phyloP scores from a whole-genome alignment of 2,888 invertebrate genomes.

The Drosophila aldrichi region DNA sequence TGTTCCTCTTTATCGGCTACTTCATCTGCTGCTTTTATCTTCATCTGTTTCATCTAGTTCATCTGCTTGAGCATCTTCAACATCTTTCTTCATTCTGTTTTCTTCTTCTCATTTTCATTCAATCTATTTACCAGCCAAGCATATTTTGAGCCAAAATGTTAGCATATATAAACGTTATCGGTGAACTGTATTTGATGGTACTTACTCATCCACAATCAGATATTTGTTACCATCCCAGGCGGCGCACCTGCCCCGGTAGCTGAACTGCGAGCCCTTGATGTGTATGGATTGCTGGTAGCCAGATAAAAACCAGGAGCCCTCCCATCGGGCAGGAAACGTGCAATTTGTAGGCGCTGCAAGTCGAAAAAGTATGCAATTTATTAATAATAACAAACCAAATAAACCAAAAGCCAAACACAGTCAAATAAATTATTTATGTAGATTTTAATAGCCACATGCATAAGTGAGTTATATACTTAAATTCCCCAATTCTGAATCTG shows the following conservation, averaged over 20 bases:
- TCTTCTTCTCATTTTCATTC: constrained; percentile 16
- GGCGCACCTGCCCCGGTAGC: constrained; percentile 94
- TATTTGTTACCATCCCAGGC: constrained; percentile 95
- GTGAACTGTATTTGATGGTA: constrained; percentile 77
- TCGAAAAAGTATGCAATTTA: constrained; percentile 16
- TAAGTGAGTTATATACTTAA: constrained; percentile 53
- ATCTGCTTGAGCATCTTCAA: constrained; percentile 24
- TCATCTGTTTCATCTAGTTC: constrained; percentile 9
- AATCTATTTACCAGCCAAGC: constrained; percentile 56
- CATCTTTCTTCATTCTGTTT: constrained; percentile 2
- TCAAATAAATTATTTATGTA: constrained; percentile 62
- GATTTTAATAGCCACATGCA: constrained; percentile 57
- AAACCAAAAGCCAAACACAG: constrained; percentile 11
- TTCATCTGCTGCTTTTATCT: constrained; percentile 17
- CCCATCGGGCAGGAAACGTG: constrained; percentile 93
- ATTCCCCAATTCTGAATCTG: constrained; percentile 49
- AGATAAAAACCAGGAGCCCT: constrained; percentile 96
- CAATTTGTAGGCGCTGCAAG: constrained; percentile 88
- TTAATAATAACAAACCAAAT: constrained; percentile 11
- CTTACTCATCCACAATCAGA: constrained; percentile 95
- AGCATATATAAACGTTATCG: constrained; percentile 49
- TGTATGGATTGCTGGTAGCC: constrained; percentile 94
- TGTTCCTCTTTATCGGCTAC: constrained; percentile 21
- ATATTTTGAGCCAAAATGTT: constrained; percentile 56
- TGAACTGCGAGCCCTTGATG: constrained; percentile 92